Base-by-base conservation (phyloP, 2,797 vertebrate genomes). In the Miichthys miiuy region DNA sequence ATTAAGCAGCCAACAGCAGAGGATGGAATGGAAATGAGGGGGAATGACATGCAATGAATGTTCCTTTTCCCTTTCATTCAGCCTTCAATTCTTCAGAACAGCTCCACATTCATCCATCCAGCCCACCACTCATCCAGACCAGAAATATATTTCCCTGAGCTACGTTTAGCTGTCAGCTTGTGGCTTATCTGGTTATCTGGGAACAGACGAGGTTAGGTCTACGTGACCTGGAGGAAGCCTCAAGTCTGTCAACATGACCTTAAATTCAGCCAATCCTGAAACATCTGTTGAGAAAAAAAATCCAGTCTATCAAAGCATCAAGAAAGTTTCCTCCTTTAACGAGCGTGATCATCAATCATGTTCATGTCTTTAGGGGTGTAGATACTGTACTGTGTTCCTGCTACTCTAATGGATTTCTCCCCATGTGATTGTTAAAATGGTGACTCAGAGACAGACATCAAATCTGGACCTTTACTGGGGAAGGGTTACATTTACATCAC, bases 81-180 rank as follows among this genome's bases (percentile, higher is more conserved):
- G 18, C 18, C 61, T 17, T 64, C 72, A 56, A 0, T 73, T 47
- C 34, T 41, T 55, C 47, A 21, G 27, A 34, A 57, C 62, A 57
- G 25, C 38, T 76, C 50, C 66, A 23, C 76, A 52, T 68, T 17
- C 68, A 68, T 58, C 62, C 58, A 21, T 34, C 41, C 57, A 75
- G 68, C 41, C 52, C 72, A 51, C 7, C 80, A n/a, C 46, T 64
- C 72, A 68, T 62, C 70, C 50, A n/a, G 3, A 66, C 6, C 70
- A 75, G 62, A 62, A n/a, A 50, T 48, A 67, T 46, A 68, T 83
- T 77, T 80, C 71, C 74, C 84, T 16, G 63, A 70, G 79, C 66
- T 6, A 20, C 10, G 16, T 73, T 66, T 9, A 64, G 61, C 75
- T 74, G 79, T 82, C 86, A 69, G 71, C 50, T 30, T 0, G 62